These are phyloP conservation scores for Tenthredo mesomela DNA, from an alignment of 2,888 invertebrate species.

Conservation along the genomic window DNA sequence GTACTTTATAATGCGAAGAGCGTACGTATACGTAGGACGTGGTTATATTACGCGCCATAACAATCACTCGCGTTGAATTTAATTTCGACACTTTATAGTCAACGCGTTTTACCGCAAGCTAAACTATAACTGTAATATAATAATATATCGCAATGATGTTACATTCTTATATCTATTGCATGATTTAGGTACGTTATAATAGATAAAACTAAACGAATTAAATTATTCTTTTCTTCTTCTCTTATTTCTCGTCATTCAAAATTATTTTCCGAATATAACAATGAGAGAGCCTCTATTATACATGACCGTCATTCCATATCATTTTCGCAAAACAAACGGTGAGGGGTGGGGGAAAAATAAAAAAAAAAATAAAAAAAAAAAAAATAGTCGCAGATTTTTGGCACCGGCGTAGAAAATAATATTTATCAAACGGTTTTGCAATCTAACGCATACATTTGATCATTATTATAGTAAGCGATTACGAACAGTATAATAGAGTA, in stretches of 20 bases:
- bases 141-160: neutral
- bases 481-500: too few species aligned
- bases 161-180: neutral
- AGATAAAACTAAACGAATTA: neutral
- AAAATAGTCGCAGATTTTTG: neutral
- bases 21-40: slow-evolving; percentile 1
- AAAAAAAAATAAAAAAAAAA: neutral
- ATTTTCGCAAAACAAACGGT: neutral
- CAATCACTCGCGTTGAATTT: slow-evolving; percentile 2
- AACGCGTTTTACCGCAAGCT: neutral
- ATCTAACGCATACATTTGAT: neutral
- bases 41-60: neutral
- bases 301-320: neutral
- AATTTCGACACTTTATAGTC: slow-evolving; percentile 36
- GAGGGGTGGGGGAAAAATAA: neutral
- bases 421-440: neutral
- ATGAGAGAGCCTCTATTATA: neutral
- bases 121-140: slow-evolving; percentile 16
- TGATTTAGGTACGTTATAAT: neutral
- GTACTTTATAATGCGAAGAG: neutral
- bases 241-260: neutral
- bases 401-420: neutral
- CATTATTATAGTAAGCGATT: neutral
- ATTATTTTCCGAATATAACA: too few species aligned
- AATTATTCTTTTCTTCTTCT: neutral